These are phyloP conservation scores for Tympanuchus pallidicinctus DNA, from an alignment of 2,113 vertebrate species.

Conservation along the genomic window DNA sequence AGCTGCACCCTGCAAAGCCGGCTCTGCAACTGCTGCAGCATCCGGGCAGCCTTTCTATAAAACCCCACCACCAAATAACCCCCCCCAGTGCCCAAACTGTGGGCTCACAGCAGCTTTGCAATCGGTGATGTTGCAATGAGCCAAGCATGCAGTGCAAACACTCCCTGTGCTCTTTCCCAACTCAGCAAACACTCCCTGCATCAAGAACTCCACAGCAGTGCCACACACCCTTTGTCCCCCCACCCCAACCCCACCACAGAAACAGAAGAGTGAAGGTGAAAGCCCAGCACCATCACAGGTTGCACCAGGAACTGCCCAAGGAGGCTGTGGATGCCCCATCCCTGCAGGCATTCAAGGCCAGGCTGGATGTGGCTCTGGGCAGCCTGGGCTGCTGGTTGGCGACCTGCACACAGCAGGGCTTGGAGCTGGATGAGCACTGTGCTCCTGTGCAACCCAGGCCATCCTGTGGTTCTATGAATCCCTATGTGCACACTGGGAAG, in stretches of 20 bases:
- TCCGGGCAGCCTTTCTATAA: background rate
- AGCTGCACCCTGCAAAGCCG: background rate
- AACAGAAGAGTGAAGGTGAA: slow-evolving; percentile 16
- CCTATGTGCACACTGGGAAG: background rate
- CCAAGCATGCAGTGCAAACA: slow-evolving; percentile 35
- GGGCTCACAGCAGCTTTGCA: accelerated
- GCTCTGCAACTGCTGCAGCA: accelerated
- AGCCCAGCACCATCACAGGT: background rate
- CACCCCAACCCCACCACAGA: too few relatives aligned
- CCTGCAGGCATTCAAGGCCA: too few relatives aligned
- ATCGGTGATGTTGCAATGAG: background rate
- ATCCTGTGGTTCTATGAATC: too few relatives aligned
- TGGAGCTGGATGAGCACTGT: too few relatives aligned
- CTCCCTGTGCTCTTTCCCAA: slow-evolving; percentile 42
- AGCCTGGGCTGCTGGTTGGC: too few relatives aligned
- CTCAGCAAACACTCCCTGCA: slow-evolving; percentile 6
- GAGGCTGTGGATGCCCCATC: too few relatives aligned
- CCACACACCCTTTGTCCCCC: background rate
- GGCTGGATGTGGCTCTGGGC: too few relatives aligned
- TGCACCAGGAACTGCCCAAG: too few relatives aligned
- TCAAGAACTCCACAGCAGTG: background rate
- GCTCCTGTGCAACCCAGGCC: too few relatives aligned
- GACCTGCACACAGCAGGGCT: too few relatives aligned
- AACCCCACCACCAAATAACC: background rate
- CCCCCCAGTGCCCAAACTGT: background rate